phyloP scores from a whole-genome alignment of 2,113 vertebrate species.

The Nerophis ophidion region DNA sequence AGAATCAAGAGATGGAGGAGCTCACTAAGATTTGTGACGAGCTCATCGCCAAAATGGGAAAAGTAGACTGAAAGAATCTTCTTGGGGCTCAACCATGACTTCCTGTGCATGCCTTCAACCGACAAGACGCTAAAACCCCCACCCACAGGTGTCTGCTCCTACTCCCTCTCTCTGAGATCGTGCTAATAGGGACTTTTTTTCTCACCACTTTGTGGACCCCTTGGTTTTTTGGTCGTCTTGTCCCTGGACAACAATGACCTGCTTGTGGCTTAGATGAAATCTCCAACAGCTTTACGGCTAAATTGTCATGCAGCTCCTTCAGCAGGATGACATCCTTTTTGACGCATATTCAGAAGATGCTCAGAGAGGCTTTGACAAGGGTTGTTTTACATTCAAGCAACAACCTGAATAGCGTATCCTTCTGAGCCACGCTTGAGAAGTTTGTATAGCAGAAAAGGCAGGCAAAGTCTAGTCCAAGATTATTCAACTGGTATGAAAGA shows the following conservation, averaged over 20 bases:
- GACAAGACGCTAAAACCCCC: slow-evolving; percentile 16
- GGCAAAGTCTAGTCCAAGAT: not conserved
- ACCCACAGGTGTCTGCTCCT: slow-evolving; percentile 25
- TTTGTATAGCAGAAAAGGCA: slow-evolving; percentile 11
- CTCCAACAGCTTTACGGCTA: slow-evolving; percentile 37
- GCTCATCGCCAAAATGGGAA: slow-evolving; percentile 94
- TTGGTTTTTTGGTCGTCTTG: slow-evolving; percentile 17
- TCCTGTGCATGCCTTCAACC: slow-evolving; percentile 39
- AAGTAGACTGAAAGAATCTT: slow-evolving; percentile 72
- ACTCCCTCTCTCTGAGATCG: slow-evolving; percentile 17
- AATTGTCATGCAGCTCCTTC: slow-evolving; percentile 27
- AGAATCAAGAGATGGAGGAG: slow-evolving; percentile 98
- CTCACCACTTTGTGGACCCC: slow-evolving; percentile 10
- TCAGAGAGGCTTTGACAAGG: slow-evolving; percentile 7
- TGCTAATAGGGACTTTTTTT: slow-evolving; percentile 18
- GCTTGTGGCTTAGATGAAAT: slow-evolving; percentile 33
- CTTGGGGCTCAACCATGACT: slow-evolving; percentile 9
- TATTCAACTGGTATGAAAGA: too few species aligned
- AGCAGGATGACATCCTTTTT: slow-evolving; percentile 31
- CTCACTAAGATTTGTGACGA: slow-evolving; percentile 98
- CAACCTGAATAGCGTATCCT: slow-evolving; percentile 34
- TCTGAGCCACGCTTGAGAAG: slow-evolving; percentile 25
- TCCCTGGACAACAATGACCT: slow-evolving; percentile 25
- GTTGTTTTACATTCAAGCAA: slow-evolving; percentile 27
- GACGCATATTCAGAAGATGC: not conserved